Evolutionary conservation across 2,113 vertebrate genomes (phyloP).

Genomic region (Oreochromis tanganicae): DNA sequence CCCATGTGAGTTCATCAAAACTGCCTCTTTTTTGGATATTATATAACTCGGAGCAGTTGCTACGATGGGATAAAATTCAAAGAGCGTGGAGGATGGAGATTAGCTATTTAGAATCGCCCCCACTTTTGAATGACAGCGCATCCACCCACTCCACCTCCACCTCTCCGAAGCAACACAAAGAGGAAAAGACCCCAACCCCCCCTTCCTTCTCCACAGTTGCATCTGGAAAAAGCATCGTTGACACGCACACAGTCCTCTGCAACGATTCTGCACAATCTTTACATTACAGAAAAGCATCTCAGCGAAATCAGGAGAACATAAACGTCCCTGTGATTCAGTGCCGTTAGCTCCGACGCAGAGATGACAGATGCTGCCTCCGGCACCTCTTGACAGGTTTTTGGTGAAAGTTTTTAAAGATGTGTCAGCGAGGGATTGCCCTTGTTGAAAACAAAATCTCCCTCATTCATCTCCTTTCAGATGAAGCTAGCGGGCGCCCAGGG

Average conservation of each 20-base stretch:
- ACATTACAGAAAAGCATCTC: conserved; percentile 13
- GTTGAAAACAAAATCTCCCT: conserved; percentile 27
- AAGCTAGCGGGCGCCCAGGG: neutral
- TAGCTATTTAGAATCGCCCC: conserved; percentile 30
- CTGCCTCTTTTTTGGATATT: neutral
- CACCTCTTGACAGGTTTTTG: conserved; percentile 39
- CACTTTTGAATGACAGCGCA: conserved; percentile 35
- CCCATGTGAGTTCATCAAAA: neutral
- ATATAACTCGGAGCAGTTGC: neutral
- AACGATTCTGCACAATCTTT: neutral
- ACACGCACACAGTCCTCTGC: conserved; percentile 4
- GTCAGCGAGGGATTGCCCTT: conserved; percentile 1
- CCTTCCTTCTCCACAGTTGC: neutral
- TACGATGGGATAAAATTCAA: conserved; percentile 1
- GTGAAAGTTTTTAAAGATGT: conserved; percentile 34
- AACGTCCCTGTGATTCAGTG: conserved; percentile 10
- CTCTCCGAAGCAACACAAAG: conserved; percentile 33
- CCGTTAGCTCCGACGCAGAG: neutral
- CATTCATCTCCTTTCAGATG: neutral
- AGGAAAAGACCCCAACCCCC: neutral
- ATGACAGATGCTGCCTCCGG: conserved; percentile 21
- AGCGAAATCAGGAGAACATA: conserved; percentile 6
- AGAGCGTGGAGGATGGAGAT: conserved; percentile 36
- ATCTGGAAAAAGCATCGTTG: conserved; percentile 52
- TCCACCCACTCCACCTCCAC: conserved; percentile 58